phyloP scores from a whole-genome alignment of 2,797 vertebrate species.

The Mycteria americana region DNA sequence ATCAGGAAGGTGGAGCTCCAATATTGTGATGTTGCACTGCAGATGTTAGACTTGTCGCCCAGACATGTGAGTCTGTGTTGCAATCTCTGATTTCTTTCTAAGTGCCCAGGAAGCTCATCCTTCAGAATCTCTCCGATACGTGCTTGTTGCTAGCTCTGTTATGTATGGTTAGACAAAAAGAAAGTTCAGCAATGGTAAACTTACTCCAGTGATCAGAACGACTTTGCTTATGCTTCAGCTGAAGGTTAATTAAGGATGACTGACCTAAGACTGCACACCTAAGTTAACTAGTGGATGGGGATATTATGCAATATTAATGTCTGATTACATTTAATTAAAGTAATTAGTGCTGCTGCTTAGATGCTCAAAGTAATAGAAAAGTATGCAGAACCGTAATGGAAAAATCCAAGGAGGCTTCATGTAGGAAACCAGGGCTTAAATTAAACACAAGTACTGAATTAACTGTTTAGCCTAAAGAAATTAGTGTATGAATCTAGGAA shows the following conservation, averaged over 20 bases:
- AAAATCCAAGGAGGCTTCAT: neutral
- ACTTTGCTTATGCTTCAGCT: neutral
- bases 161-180: neutral
- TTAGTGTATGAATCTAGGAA: neutral
- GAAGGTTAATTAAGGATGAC: neutral
- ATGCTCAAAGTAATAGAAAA: neutral
- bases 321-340: slow-evolving; percentile 15
- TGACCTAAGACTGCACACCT: neutral
- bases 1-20: neutral
- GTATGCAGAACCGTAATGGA: neutral
- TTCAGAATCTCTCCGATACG: neutral
- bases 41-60: neutral
- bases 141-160: neutral
- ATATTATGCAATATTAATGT: neutral
- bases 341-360: slow-evolving; percentile 5
- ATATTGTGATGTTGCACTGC: accelerated
- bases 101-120: neutral
- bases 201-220: neutral
- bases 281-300: neutral
- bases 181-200: neutral
- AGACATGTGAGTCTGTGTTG: neutral
- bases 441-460: neutral
- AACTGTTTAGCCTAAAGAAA: neutral
- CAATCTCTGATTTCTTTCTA: neutral
- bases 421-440: neutral